phyloP scores from a whole-genome alignment of 2,113 vertebrate genomes.

The Oncorhynchus masou region DNA sequence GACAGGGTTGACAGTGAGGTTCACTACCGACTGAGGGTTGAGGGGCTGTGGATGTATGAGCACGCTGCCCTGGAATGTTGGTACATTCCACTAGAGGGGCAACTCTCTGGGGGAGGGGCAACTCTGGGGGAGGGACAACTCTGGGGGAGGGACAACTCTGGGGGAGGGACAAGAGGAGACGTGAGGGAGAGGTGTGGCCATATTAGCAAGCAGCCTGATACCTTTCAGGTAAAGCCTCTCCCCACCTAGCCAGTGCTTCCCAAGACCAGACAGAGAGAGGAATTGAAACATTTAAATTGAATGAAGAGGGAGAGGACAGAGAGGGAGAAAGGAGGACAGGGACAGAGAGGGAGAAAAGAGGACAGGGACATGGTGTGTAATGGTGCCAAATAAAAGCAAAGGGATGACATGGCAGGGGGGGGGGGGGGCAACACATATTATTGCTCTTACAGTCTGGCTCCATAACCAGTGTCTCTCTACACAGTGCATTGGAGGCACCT shows the following conservation, averaged over 20 bases:
- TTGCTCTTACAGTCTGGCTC: too few species aligned
- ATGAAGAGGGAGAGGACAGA: too few species aligned
- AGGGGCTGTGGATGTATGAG: conserved; percentile 43
- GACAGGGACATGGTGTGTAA: too few species aligned
- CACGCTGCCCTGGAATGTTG: conserved; percentile 59
- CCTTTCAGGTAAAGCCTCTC: neutral
- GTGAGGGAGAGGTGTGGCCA: neutral
- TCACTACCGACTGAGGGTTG: neutral
- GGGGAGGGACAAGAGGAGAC: conserved; percentile 21
- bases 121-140: conserved; percentile 28
- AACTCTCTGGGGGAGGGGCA: conserved; percentile 30
- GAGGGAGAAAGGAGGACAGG: too few species aligned
- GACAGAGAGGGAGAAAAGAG: too few species aligned
- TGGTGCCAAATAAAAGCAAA: too few species aligned
- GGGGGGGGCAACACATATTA: too few species aligned
- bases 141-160: conserved; percentile 25
- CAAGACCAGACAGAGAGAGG: neutral
- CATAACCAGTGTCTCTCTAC: neutral
- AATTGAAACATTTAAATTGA: too few species aligned
- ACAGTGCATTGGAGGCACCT: neutral
- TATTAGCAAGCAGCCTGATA: neutral
- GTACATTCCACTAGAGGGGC: conserved; percentile 56
- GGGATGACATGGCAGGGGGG: too few species aligned
- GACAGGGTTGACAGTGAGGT: too few species aligned
- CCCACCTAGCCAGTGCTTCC: neutral